Percentiles rank a stretch among this genome's conserved stretches.
phyloP scores from a whole-genome alignment of 2,888 invertebrate genomes.

The Drepana falcataria region DNA sequence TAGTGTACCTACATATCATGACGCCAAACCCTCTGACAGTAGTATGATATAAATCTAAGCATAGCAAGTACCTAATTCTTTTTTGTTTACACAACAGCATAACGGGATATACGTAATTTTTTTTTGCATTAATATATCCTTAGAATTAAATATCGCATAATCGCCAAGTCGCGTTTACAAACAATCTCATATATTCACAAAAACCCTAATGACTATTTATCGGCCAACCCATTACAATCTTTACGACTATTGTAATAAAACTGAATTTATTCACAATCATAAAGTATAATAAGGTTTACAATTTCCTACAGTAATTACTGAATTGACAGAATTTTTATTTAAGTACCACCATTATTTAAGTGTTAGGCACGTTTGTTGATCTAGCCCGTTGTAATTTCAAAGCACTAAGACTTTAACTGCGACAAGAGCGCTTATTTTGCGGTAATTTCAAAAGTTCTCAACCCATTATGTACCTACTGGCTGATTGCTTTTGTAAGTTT shows the following conservation, averaged over 20 bases:
- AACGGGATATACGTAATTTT: too few species aligned
- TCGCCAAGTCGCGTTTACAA: slow-evolving; percentile 35
- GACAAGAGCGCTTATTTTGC: slow-evolving; percentile 23
- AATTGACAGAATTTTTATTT: too few species aligned
- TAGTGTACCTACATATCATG: too few species aligned
- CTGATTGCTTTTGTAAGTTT: slow-evolving; percentile 5
- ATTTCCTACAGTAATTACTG: slow-evolving; percentile 8
- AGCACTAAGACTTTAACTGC: too few species aligned
- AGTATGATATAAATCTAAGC: too few species aligned
- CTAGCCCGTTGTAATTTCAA: too few species aligned
- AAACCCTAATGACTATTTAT: slow-evolving; percentile 30
- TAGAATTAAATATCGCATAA: slow-evolving; percentile 23
- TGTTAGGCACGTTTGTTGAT: too few species aligned
- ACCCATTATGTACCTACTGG: slow-evolving; percentile 12
- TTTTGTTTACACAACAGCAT: too few species aligned
- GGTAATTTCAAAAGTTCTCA: slow-evolving; percentile 31
- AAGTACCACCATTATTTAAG: too few species aligned
- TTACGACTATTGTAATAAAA: slow-evolving; percentile 21
- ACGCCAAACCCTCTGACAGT: too few species aligned
- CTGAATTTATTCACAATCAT: slow-evolving; percentile 15
- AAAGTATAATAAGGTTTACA: slow-evolving; percentile 11
- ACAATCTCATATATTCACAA: slow-evolving; percentile 27
- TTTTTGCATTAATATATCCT: too few species aligned
- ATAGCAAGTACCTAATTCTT: too few species aligned
- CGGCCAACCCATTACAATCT: slow-evolving; percentile 12